A percentile compares a stretch with the other conserved stretches of the same genome.
Evolutionary conservation across 2,113 vertebrate species (phyloP).

Genomic region (Uria aalge): DNA sequence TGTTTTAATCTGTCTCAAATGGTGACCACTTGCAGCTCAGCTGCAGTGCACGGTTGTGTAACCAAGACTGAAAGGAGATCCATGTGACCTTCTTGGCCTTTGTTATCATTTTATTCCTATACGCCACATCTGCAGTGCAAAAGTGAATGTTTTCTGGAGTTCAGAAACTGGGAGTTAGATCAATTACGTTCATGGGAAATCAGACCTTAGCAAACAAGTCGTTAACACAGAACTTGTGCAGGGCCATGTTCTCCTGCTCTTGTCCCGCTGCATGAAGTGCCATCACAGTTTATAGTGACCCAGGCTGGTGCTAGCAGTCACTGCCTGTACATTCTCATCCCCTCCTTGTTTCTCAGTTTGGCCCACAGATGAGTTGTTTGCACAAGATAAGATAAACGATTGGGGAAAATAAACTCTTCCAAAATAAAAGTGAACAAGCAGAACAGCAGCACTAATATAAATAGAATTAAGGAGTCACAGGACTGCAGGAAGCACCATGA

Average conservation of each 20-base stretch:
- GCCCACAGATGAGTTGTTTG: neutral
- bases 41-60: neutral
- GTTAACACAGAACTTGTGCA: neutral
- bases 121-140: neutral
- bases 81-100: neutral
- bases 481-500: neutral
- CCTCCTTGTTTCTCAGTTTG: neutral
- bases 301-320: neutral
- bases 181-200: neutral
- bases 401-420: neutral
- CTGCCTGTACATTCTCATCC: neutral
- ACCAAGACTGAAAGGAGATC: neutral
- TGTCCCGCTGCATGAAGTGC: accelerated
- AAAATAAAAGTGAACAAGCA: neutral
- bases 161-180: neutral
- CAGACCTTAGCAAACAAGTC: neutral
- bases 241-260: neutral
- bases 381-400: neutral
- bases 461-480: neutral
- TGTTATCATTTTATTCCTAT: neutral
- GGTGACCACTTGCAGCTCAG: neutral
- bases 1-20: neutral
- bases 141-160: neutral
- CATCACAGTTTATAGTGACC: neutral
- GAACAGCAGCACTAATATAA: neutral